phyloP scores from a whole-genome alignment of 2,888 invertebrate species.

The Chrysolina haemoptera region DNA sequence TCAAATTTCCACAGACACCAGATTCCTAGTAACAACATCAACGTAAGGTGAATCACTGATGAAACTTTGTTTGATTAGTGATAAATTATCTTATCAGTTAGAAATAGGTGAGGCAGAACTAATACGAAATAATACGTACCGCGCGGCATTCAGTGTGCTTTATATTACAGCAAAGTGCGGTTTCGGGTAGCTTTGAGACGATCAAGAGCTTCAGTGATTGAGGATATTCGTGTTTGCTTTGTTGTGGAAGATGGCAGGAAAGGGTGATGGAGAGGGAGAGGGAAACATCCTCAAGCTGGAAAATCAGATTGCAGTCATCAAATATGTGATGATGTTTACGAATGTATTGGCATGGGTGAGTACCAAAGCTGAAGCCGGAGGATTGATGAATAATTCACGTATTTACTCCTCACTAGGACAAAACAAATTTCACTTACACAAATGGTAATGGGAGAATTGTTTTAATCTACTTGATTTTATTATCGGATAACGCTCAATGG shows the following conservation, averaged over 20 bases:
- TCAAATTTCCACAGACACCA: neutral
- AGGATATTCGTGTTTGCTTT: constrained; percentile 37
- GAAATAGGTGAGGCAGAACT: constrained; percentile 57
- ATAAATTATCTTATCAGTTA: constrained; percentile 60
- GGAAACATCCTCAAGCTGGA: constrained; percentile 77
- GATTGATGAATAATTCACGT: no score
- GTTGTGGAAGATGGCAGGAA: constrained; percentile 72
- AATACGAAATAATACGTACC: constrained; percentile 51
- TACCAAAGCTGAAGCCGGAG: constrained; percentile 51
- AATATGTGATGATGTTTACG: constrained; percentile 86
- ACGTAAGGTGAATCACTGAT: constrained; percentile 52
- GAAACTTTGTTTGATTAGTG: constrained; percentile 51
- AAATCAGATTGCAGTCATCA: constrained; percentile 84
- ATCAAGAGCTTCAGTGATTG: constrained; percentile 26
- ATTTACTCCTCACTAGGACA: neutral
- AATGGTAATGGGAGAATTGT: neutral
- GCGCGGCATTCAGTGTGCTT: constrained; percentile 37
- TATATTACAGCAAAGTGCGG: constrained; percentile 43
- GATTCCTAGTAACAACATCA: constrained; percentile 21
- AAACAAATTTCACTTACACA: neutral
- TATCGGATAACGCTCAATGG: neutral
- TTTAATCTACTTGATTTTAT: neutral
- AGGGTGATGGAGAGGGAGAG: constrained; percentile 73
- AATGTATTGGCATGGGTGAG: constrained; percentile 87
- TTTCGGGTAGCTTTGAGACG: constrained; percentile 37